Conservation (phyloP, 2,888 invertebrate genomes). For the Diplazon laetatorius region DNA sequence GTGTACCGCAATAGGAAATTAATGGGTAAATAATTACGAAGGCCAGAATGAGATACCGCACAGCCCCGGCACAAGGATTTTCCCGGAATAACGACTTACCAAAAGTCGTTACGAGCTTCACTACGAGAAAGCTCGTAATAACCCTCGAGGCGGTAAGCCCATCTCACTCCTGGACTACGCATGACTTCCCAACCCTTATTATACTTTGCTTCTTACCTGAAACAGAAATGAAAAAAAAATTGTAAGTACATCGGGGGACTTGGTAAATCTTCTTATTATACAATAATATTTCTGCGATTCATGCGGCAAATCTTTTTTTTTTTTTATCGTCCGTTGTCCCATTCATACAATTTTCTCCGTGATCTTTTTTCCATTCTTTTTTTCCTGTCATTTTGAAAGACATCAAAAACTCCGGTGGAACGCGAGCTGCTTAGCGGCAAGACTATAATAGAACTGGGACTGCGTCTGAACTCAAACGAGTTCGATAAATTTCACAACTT, state of each 20-base stretch:
- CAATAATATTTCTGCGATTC: constrained; percentile 43
- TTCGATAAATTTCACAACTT: constrained; percentile 58
- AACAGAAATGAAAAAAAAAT: constrained; percentile 57
- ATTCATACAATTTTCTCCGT: constrained; percentile 39
- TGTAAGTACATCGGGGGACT: constrained; percentile 43
- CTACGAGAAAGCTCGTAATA: constrained; percentile 46
- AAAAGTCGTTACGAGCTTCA: constrained; percentile 48
- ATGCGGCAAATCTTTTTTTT: too few species aligned
- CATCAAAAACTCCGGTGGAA: constrained; percentile 48
- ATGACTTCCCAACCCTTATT: constrained; percentile 41
- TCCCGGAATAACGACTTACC: constrained; percentile 53
- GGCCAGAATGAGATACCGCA: constrained; percentile 36
- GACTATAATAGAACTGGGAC: constrained; percentile 6
- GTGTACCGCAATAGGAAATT: constrained; percentile 45
- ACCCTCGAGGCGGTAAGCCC: constrained; percentile 33
- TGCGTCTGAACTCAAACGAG: constrained; percentile 17
- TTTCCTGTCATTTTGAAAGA: constrained; percentile 38
- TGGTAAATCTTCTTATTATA: constrained; percentile 48
- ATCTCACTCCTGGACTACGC: constrained; percentile 36
- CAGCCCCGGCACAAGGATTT: neutral
- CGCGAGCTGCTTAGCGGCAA: constrained; percentile 22
- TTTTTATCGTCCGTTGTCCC: constrained; percentile 8
- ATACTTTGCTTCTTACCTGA: constrained; percentile 61
- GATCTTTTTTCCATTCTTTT: constrained; percentile 19
- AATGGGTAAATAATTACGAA: constrained; percentile 58